phyloP scores from a whole-genome alignment of 2,888 invertebrate genomes.

The Nezara viridula region DNA sequence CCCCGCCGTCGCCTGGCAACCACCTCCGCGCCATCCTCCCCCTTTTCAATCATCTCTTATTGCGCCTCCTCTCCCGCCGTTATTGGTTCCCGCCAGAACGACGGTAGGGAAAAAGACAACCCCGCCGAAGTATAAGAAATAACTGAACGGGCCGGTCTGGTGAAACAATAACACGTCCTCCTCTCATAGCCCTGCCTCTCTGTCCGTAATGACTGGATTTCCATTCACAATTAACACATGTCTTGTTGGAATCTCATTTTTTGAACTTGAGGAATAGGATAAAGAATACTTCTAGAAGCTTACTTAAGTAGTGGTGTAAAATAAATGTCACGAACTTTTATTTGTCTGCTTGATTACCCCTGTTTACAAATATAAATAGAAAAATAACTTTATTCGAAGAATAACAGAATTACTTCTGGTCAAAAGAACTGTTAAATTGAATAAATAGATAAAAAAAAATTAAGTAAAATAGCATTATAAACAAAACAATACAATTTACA shows the following conservation, averaged over 20 bases:
- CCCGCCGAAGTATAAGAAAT: constrained; percentile 32
- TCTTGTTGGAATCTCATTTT: neutral
- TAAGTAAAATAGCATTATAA: no score
- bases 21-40: constrained; percentile 52
- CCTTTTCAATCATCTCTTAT: constrained; percentile 60
- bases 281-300: no score
- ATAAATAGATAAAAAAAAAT: no score
- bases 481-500: no score
- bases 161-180: constrained; percentile 53
- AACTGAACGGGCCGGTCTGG: neutral
- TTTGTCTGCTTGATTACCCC: no score
- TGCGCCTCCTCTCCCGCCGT: constrained; percentile 54
- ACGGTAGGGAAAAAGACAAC: constrained; percentile 43
- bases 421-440: no score
- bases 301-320: no score
- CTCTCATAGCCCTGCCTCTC: neutral
- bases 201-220: neutral
- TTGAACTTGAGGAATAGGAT: no score
- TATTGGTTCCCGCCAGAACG: constrained; percentile 53
- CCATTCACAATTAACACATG: neutral
- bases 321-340: no score
- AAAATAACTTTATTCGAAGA: no score
- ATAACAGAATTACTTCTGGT: no score
- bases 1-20: constrained; percentile 57
- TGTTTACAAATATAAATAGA: no score